Conservation (phyloP, 2,797 vertebrate species). For the Ibycter americanus region DNA sequence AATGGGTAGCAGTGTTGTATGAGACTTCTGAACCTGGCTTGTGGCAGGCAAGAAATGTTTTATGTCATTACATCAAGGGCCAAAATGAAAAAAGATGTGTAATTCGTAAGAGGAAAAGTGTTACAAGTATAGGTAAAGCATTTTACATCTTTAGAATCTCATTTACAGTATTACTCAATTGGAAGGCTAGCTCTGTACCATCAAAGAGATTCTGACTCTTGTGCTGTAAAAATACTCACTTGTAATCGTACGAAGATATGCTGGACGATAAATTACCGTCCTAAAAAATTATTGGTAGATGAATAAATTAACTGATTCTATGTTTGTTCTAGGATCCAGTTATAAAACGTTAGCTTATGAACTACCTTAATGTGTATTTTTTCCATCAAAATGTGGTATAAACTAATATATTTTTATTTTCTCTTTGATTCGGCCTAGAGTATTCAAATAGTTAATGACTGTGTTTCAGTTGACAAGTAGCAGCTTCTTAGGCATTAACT, state of each 20-base stretch:
- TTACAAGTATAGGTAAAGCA: neutral
- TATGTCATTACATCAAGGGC: neutral
- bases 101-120: neutral
- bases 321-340: neutral
- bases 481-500: neutral
- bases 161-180: neutral
- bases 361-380: neutral
- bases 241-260: neutral
- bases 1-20: neutral
- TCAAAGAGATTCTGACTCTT: neutral
- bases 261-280: neutral
- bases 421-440: neutral
- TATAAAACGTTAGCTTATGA: neutral
- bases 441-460: neutral
- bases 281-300: neutral
- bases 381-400: neutral
- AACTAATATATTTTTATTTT: neutral
- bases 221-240: neutral
- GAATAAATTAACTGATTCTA: neutral
- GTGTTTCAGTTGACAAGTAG: neutral
- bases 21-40: neutral
- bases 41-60: neutral
- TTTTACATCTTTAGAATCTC: constrained; percentile 10
- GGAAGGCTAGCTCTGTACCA: constrained; percentile 2
- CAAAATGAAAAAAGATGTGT: neutral